These are phyloP conservation scores for Apamea anceps DNA, from an alignment of 2,888 invertebrate species.

Conservation along the genomic window DNA sequence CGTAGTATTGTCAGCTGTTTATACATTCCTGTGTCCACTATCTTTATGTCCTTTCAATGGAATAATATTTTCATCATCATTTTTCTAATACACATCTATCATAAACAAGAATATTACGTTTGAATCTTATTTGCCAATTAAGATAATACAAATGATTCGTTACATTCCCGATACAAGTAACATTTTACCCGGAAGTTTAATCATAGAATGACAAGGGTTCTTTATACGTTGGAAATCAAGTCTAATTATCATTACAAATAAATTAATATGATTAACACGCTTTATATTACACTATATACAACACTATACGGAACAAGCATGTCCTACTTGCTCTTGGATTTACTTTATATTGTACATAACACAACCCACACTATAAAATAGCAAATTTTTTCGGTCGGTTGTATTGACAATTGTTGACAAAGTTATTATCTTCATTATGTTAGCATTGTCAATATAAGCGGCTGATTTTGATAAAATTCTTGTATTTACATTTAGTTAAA, in stretches of 20 bases:
- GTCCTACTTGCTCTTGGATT: constrained; percentile 84
- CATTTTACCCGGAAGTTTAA: constrained; percentile 53
- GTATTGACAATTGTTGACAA: constrained; percentile 68
- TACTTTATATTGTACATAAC: constrained; percentile 88
- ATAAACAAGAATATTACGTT: constrained; percentile 66
- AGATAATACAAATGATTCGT: constrained; percentile 62
- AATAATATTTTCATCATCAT: constrained; percentile 69
- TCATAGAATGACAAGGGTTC: constrained; percentile 63
- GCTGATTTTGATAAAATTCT: constrained; percentile 72
- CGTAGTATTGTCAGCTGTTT: constrained; percentile 89
- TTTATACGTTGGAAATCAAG: constrained; percentile 63
- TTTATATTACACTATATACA: constrained; percentile 88
- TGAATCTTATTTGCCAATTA: constrained; percentile 67
- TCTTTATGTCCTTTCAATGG: constrained; percentile 74
- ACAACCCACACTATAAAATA: constrained; percentile 90
- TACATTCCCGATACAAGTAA: constrained; percentile 50
- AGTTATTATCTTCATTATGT: constrained; percentile 43
- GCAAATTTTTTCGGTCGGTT: constrained; percentile 74
- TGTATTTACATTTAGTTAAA: constrained; percentile 81
- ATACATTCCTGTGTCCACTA: constrained; percentile 84
- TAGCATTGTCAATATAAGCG: constrained; percentile 75
- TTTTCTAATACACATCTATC: constrained; percentile 72
- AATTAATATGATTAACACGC: constrained; percentile 72
- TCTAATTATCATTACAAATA: constrained; percentile 65
- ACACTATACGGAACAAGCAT: constrained; percentile 85